Base-by-base conservation (phyloP, 2,113 vertebrate species). In the Laterallus jamaicensis region DNA sequence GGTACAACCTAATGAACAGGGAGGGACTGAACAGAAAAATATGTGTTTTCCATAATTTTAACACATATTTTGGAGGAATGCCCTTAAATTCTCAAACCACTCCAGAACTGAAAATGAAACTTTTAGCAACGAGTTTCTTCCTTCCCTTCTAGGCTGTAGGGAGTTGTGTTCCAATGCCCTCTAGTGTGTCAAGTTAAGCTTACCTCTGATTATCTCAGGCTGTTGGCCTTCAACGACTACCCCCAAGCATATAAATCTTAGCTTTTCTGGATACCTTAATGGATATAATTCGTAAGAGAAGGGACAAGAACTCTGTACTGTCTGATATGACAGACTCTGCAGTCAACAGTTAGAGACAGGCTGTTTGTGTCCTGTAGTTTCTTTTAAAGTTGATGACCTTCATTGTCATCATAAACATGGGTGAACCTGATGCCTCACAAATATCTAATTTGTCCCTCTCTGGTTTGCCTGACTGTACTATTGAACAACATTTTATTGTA, bases 141-240 rank as follows among this genome's bases (percentile, higher is more conserved):
- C 15, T 44, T 37, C 5, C 2, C 15, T 12, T 73, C 32, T 9
- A 31, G 10, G 25, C 76, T 35, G 40, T 26, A 63, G 19, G 37
- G 32, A 47, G 56, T 21, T 92, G 94, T 87, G 63, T 74, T 95
- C 86, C 55, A 32, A 16, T 87, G 95, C 94, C 96, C 91, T 93
- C 95, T 96, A 94, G 95, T 5, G 93, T 64, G 50, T 17, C 20
- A 75, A 84, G 5, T 68, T 49, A 91, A 68, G 82, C 49, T 84
- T 93, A 58, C 69, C 8, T 75, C 4, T 3, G 60, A 56, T 64
- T 91, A 35, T 60, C 28, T 58, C 73, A 35, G 26, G 13, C 32
- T 64, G 2, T 29, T 37, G 35, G 28, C 71, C 22, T 16, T 62
- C 49, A 28, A 40, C 2, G 18, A 15, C 29, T 31, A 71, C 19